These are phyloP conservation scores for Lymantria dispar DNA, from an alignment of 2,888 invertebrate species.

Conservation along the genomic window DNA sequence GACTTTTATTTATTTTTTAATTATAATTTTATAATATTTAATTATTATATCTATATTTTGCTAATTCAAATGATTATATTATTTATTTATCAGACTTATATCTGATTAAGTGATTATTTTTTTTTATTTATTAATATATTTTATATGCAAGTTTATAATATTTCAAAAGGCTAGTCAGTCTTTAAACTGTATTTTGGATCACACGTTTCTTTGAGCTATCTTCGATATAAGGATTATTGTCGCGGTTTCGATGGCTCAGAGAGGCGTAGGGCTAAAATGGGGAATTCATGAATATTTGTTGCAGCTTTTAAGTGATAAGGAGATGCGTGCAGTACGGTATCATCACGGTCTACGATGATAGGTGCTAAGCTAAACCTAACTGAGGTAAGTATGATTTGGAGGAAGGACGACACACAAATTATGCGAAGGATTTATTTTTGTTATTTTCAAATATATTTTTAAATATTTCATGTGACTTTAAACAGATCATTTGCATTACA, in stretches of 20 bases:
- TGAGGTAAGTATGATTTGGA: conserved; percentile 60
- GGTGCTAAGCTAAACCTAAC: conserved; percentile 36
- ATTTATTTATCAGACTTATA: not conserved
- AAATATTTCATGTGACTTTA: not conserved
- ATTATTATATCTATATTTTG: not conserved
- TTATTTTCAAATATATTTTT: not conserved
- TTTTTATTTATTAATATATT: not conserved
- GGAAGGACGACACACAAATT: conserved; percentile 24
- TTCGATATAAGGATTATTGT: conserved; percentile 3
- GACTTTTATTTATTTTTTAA: not conserved
- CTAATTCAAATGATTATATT: not conserved
- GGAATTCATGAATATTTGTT: conserved; percentile 81
- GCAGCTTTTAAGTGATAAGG: conserved; percentile 77
- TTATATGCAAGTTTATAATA: not conserved
- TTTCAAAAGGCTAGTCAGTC: conserved; percentile 27
- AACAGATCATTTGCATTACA: not conserved
- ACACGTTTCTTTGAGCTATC: conserved; percentile 36
- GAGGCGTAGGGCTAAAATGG: conserved; percentile 65
- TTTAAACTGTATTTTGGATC: conserved; percentile 9
- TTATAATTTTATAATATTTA: not conserved
- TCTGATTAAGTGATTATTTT: not conserved
- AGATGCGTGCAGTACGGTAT: conserved; percentile 59
- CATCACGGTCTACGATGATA: conserved; percentile 57
- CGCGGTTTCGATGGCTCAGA: conserved; percentile 37
- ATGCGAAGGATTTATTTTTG: not conserved